Percentiles rank a stretch among this genome's conserved stretches.
Evolutionary conservation across 2,888 invertebrate species (phyloP).

Genomic region (Atherix ibis): DNA sequence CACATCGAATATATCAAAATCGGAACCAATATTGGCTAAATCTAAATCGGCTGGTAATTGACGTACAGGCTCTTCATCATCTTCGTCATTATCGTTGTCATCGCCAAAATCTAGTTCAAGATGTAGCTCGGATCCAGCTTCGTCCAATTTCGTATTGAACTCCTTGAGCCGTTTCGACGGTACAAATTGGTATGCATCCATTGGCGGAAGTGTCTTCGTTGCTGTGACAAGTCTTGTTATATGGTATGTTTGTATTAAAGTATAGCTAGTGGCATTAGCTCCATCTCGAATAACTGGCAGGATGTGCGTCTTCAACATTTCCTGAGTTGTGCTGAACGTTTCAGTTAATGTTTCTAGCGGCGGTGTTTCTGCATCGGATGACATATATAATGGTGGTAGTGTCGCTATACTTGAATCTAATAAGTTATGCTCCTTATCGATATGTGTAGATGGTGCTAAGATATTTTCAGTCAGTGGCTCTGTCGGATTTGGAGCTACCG

Average conservation of each 20-base stretch:
- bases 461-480: constrained; percentile 81
- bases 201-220: constrained; percentile 75
- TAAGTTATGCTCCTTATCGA: constrained; percentile 49
- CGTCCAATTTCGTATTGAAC: constrained; percentile 74
- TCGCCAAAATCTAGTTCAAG: constrained; percentile 75
- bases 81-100: constrained; percentile 48
- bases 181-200: constrained; percentile 73
- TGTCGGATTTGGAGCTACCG: constrained; percentile 43
- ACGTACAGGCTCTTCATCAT: constrained; percentile 31
- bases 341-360: constrained; percentile 78
- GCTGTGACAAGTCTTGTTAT: constrained; percentile 77
- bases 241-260: constrained; percentile 78
- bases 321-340: constrained; percentile 81
- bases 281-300: constrained; percentile 63
- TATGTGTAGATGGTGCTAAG: constrained; percentile 59
- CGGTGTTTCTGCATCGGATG: constrained; percentile 65
- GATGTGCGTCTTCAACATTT: constrained; percentile 76
- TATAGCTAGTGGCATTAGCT: constrained; percentile 58
- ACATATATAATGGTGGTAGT: constrained; percentile 60
- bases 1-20: constrained; percentile 53
- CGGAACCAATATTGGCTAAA: constrained; percentile 53
- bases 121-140: constrained; percentile 76
- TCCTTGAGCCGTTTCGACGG: constrained; percentile 76
- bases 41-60: constrained; percentile 50
- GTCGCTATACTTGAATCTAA: constrained; percentile 70